Evolutionary conservation across 2,888 invertebrate species (phyloP), one percentile per base, ranked within the genome.

Genomic region (Lithophane semibrunnea): DNA sequence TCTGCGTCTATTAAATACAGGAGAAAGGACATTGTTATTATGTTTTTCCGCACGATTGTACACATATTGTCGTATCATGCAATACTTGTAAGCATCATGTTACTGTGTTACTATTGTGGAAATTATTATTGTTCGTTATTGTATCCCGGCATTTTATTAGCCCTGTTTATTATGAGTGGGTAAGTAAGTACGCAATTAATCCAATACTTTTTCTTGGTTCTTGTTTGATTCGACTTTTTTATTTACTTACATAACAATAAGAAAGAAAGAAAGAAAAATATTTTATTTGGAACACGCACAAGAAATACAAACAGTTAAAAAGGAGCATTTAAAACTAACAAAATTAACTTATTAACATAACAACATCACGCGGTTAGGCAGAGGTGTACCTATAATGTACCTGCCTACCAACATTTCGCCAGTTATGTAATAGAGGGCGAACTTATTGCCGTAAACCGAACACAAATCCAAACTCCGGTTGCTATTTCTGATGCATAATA

Each of bases 21-120:
- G 79, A 85, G 85, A 82, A 85, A 76, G 88, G 85, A 87, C 88
- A 77, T 80, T 75, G 81, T 84, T 83, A 85, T 90, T 92, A 93
- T 90, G 92, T 90, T 93, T 93, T 93, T 91, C 91, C 87, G 84
- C 89, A 84, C 90, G 90, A 93, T 91, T 93, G 92, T 92, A 90
- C 91, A 90, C 92, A 92, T 88, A 90, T 29, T 93, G 92, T 92
- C 90, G 92, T 85, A 90, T 88, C 86, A 84, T 86, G 86, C 81
- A 84, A 88, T 88, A 89, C 83, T 89, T 88, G 85, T 89, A 88
- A 91, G 81, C 84, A 89, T 91, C 90, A 77, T 91, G 90, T 92
- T 91, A 87, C 92, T 84, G 79, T 91, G 90, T 92, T 91, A 86
- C 92, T 84, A 90, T 91, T 92, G 91, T 92, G 75, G 73, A 77